phyloP scores from a whole-genome alignment of 2,797 vertebrate species.

The Poeciliopsis paucimaculata region DNA sequence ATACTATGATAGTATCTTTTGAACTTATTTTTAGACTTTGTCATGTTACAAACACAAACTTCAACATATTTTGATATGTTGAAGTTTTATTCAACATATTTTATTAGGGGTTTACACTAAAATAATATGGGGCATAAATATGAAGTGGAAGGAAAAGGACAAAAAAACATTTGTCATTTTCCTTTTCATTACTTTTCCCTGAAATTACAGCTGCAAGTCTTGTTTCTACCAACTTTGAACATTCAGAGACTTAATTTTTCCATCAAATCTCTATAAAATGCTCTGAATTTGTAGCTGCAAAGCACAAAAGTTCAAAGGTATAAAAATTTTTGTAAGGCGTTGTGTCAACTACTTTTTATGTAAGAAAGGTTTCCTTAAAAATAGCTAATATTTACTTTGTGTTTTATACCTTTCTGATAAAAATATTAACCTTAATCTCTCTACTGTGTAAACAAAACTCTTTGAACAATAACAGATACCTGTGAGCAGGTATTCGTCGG shows the following conservation, averaged over 20 bases:
- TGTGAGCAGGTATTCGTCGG: constrained; percentile 95
- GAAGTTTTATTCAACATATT: not conserved
- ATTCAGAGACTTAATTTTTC: not conserved
- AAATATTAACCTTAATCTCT: not conserved
- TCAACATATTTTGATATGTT: not conserved
- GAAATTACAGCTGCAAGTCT: not conserved
- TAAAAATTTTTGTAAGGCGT: not conserved
- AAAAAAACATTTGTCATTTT: not conserved
- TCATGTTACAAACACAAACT: not conserved
- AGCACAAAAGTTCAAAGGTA: not conserved
- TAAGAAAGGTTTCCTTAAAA: not conserved
- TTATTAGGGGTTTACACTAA: not conserved
- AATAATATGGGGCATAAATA: not conserved
- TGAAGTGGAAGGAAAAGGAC: not conserved
- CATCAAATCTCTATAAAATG: not conserved
- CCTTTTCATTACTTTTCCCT: not conserved
- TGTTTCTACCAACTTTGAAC: not conserved
- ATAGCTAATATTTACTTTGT: not conserved
- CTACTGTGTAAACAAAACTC: not conserved
- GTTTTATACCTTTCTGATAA: not conserved
- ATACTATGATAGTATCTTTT: not conserved
- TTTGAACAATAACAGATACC: constrained; percentile 71
- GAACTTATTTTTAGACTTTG: not conserved
- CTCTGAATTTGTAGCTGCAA: not conserved
- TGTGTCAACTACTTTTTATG: not conserved